Evolutionary conservation across 1,140 invertebrate genomes (phyloP).

Genomic region (Tetragnatha versicolor): DNA sequence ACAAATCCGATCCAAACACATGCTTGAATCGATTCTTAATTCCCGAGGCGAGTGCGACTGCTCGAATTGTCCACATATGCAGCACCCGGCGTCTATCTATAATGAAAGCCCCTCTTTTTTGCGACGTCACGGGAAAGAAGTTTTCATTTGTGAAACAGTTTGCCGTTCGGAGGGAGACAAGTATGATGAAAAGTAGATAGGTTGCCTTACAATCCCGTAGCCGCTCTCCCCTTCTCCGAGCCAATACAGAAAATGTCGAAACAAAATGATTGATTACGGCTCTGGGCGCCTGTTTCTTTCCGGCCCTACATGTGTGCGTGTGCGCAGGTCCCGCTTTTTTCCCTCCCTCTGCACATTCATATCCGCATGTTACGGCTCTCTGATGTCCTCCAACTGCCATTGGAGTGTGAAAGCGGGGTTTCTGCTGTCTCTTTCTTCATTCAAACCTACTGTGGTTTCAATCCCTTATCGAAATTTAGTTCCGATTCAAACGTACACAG

Average conservation of each 20-base stretch:
- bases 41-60: too few relatives aligned
- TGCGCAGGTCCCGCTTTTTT: slow-evolving; percentile 24
- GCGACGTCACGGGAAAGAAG: slow-evolving; percentile 33
- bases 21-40: not conserved
- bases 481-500: not conserved
- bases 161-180: slow-evolving; percentile 52
- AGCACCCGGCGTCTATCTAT: slow-evolving; percentile 6
- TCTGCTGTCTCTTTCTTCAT: not conserved
- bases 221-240: slow-evolving; percentile 21
- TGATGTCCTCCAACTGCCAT: slow-evolving; percentile 42
- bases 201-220: slow-evolving; percentile 51
- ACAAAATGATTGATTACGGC: slow-evolving; percentile 55
- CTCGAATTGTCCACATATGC: too few relatives aligned
- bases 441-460: not conserved
- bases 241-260: slow-evolving; percentile 56
- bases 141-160: slow-evolving; percentile 56
- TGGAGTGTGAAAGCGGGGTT: slow-evolving; percentile 1
- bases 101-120: slow-evolving; percentile 42
- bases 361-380: slow-evolving; percentile 48
- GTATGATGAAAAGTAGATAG: slow-evolving; percentile 54
- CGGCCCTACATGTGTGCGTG: slow-evolving; percentile 29
- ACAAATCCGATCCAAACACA: not conserved
- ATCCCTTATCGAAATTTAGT: not conserved
- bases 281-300: slow-evolving; percentile 50
- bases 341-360: slow-evolving; percentile 50